phyloP scores from a whole-genome alignment of 2,888 invertebrate genomes.

The Perizoma flavofasciatum region DNA sequence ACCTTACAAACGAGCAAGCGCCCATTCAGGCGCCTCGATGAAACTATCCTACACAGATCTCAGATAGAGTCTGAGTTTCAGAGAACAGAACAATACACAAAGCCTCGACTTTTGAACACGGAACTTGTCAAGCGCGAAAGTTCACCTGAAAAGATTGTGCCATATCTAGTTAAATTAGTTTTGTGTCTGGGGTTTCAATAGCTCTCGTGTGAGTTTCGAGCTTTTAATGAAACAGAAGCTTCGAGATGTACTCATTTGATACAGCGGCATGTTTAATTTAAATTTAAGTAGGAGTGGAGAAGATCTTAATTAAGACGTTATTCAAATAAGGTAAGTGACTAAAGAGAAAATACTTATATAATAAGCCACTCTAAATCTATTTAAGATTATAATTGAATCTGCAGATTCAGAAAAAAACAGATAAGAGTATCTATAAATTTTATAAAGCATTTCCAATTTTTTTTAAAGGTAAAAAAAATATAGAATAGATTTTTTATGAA shows the following conservation, averaged over 20 bases:
- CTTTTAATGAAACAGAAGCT: neutral
- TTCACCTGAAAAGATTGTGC: slow-evolving; percentile 25
- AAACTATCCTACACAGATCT: slow-evolving; percentile 27
- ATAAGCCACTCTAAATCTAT: neutral
- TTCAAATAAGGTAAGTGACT: no score
- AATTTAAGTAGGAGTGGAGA: neutral
- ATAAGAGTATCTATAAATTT: no score
- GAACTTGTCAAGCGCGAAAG: slow-evolving; percentile 30
- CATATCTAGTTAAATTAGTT: slow-evolving; percentile 36
- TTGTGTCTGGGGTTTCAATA: slow-evolving; percentile 24
- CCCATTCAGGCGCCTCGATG: slow-evolving; percentile 25
- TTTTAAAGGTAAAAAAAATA: slow-evolving; percentile 2
- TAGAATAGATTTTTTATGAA: slow-evolving; percentile 2
- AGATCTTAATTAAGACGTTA: no score
- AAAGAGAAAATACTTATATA: neutral
- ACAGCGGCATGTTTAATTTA: neutral
- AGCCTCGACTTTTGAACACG: slow-evolving; percentile 25
- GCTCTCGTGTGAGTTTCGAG: neutral
- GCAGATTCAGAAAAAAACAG: slow-evolving; percentile 8
- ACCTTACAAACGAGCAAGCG: slow-evolving; percentile 22
- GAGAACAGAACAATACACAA: slow-evolving; percentile 28
- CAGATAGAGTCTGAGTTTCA: slow-evolving; percentile 19
- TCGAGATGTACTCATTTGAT: neutral
- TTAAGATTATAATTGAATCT: neutral
- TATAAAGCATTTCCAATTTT: neutral